These are phyloP conservation scores for Aplodontia rufa DNA, from an alignment of 2,113 vertebrate species.

Conservation along the genomic window DNA sequence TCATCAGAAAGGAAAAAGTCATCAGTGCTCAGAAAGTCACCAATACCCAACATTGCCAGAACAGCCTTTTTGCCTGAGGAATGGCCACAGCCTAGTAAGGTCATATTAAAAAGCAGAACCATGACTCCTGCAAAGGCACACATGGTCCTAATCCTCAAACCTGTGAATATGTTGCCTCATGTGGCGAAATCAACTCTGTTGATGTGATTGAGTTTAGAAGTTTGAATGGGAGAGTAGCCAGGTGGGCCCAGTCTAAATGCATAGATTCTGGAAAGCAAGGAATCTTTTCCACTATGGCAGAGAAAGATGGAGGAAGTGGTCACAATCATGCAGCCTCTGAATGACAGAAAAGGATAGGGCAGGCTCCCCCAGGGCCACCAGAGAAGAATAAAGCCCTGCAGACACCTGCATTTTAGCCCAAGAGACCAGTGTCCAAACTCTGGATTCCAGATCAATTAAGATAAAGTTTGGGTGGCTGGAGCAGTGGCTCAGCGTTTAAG, in stretches of 20 bases:
- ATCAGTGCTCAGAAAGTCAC: too few species aligned
- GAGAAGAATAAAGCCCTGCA: fast-evolving
- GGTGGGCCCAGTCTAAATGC: not conserved
- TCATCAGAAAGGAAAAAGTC: not conserved
- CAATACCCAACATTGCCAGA: too few species aligned
- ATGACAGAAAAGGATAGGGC: not conserved
- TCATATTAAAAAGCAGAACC: not conserved
- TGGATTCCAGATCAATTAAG: not conserved
- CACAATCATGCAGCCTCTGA: not conserved
- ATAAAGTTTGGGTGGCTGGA: too few species aligned
- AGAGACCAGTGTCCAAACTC: fast-evolving
- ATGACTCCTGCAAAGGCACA: not conserved
- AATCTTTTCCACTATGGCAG: not conserved
- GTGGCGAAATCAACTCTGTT: too few species aligned
- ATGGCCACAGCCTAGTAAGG: not conserved
- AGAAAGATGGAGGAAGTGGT: not conserved
- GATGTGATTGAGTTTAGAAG: not conserved
- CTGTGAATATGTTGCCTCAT: not conserved
- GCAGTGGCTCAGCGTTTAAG: too few species aligned
- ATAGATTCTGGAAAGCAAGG: not conserved
- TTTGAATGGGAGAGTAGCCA: not conserved
- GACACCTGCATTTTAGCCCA: not conserved
- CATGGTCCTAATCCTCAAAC: fast-evolving
- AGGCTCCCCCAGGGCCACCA: not conserved
- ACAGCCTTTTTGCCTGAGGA: not conserved